Base-by-base conservation (phyloP, 2,888 invertebrate genomes). In the Drosophila rellima region DNA sequence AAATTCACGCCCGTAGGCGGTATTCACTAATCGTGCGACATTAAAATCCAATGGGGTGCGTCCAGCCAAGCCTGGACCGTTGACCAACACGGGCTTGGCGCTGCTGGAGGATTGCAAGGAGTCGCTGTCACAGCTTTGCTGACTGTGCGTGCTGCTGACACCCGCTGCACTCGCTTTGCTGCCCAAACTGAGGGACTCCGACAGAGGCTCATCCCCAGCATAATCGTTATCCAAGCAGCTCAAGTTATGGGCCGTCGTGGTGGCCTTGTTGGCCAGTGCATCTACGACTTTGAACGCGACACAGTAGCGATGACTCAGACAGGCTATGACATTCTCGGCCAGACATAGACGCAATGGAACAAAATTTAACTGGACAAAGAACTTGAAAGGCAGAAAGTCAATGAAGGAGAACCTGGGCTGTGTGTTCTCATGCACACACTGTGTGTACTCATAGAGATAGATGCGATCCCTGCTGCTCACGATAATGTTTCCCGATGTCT, bases 301-400 rank as follows among this genome's bases (percentile, higher is more conserved):
- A 60, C 95, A 94, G 80, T 94, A 94, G 33, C 94, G 94, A 55
- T 93, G 92, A 75, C 95, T 95, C 90, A 95, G 93, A 65, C 95
- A 94, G 0, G 95, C 94, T 20, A 96, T 93, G 66, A 95, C 95
- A 91, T 96, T 95, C 88, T 96, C 96, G 33, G 94, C 94, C 47
- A 96, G 92, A 35, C 93, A 93, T 50, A 96, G 92, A 61, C 94
- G 93, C 2, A 92, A 91, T 4, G 95, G 95, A 17, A 93, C 88
- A 89, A 96, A 96, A 62, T 94, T 94, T 51, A 96, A 92, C 77
- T 95, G 94, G 2, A 96, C 92, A 45, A 94, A 94, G 84, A 96
- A 94, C 33, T 95, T 94, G 69, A 94, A 92, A 52, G 95, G 95
- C 76, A 95, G 94, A 86, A 96, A 96, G 88, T 96, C 96, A 48